Base-by-base conservation (phyloP, 2,797 vertebrate species). In the Intellagama lesueurii region DNA sequence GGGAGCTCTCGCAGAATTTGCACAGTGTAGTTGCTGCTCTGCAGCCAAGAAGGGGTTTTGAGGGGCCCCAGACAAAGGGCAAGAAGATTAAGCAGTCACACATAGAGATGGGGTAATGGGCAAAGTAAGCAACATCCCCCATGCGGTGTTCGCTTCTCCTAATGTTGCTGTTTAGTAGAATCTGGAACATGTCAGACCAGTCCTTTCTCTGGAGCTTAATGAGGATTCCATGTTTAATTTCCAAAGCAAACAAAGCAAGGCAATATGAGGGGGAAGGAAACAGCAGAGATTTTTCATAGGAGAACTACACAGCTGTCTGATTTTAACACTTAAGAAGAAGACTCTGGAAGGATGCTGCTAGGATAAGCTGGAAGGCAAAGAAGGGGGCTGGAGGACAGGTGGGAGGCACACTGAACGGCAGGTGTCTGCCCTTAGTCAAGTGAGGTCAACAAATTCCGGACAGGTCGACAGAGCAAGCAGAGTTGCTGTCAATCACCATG, bases 181-280 rank as follows among this genome's bases (percentile, higher is more conserved):
- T 56, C 19, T 89, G 91, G 92, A 72, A 91, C 7, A 12, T 79
- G 92, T 77, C 22, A 92, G 87, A 91, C 94, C n/a, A 93, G 91
- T 92, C 94, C 91, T 93, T 86, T 83, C 90, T 90, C 90, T 28
- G 14, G 82, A 92, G 92, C 90, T 94, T 95, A 94, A 95, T 93
- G 95, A 95, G 94, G 93, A 79, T 93, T 94, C 95, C 95, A 93
- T 90, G 91, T 96, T 96, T 94, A 93, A 93, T 96, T 94, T 95
- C 93, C 92, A 93, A 95, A 92, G 93, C 93, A 95, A 96, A 96
- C 30, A 90, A 94, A 98, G 97, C 96, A 92, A 96, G 96, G 97
- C 96, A 97, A 96, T 95, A 97, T 97, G 88, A 97, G 96, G 97
- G 97, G 98, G 97, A 97, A 96, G 97, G 97, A 66, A 97, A 97